Base-by-base conservation (phyloP, 2,113 vertebrate genomes). In the Jaculus jaculus region DNA sequence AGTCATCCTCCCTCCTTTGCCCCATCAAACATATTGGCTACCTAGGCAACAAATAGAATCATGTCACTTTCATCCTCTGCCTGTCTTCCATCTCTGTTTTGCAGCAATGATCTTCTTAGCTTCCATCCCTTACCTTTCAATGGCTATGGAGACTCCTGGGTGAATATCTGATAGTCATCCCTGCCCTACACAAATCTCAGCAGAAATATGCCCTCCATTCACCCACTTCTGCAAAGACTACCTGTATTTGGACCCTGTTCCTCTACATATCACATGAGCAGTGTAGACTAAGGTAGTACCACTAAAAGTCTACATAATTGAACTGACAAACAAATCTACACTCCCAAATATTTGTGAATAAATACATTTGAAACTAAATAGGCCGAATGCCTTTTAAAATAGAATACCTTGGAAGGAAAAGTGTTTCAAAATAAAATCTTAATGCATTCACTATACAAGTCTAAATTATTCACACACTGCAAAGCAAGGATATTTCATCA, bases 351-450 rank as follows among this genome's bases (percentile, higher is more conserved):
- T 6, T 79, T 42, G 1, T 8, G 10, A 58, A 16, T 20, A 84
- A 80, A 68, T 80, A n/a, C 24, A 84, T 11, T 34, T 92, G 8
- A 79, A 47, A 20, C 15, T 71, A 39, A 72, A 75, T 3, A 87
- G 17, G 9, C 26, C 86, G 8, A 79, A 1, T 39, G 16, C 3
- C 4, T 87, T 74, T 9, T 92, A n/a, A 37, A 75, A 42, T 15
- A 83, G 6, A 83, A 69, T 0, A 79, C 65, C 65, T 75, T 84
- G 90, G 80, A 28, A 84, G 2, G 18, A 87, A 42, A 11, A 90
- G 47, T 47, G 2, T 92, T 86, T 42, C 51, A 87, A 87, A 87
- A 51, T 77, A 77, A 34, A 94, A 30, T 72, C 6, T 72, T 37
- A 84, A 74, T 39, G 12, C 37, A 94, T 61, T 2, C 24, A 92